phyloP scores from a whole-genome alignment of 2,113 vertebrate species.

The Salvelinus alpinus region DNA sequence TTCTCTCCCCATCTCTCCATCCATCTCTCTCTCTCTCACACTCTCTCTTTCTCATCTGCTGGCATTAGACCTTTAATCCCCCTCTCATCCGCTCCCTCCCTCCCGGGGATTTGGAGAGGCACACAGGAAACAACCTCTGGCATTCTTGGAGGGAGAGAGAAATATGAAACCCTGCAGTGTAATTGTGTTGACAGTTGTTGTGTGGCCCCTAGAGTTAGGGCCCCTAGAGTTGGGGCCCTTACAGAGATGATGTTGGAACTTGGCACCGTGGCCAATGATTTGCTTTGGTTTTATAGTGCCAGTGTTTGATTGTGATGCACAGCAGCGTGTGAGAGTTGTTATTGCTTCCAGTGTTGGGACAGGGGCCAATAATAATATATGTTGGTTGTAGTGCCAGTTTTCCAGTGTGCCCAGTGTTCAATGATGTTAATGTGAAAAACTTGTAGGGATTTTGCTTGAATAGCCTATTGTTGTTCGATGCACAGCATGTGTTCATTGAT shows the following conservation, averaged over 20 bases:
- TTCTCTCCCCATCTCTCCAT: conserved; percentile 40
- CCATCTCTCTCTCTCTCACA: conserved; percentile 42
- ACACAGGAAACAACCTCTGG: conserved; percentile 45
- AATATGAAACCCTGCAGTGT: conserved; percentile 3
- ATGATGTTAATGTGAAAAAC: not conserved
- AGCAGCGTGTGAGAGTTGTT: too few species aligned
- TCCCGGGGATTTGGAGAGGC: conserved; percentile 73
- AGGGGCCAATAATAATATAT: not conserved
- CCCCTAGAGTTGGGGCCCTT: not conserved
- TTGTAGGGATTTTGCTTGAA: not conserved
- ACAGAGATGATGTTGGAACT: not conserved
- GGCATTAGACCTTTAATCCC: conserved; percentile 84
- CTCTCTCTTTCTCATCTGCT: conserved; percentile 67
- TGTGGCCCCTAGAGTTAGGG: not conserved
- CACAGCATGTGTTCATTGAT: not conserved
- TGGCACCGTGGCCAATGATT: not conserved
- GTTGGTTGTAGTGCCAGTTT: not conserved
- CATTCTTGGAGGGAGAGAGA: conserved; percentile 48
- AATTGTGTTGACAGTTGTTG: not conserved
- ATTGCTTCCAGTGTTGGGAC: not conserved
- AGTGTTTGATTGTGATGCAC: not conserved
- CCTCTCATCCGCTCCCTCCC: conserved; percentile 72
- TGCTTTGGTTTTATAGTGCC: not conserved
- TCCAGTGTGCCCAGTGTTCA: not conserved
- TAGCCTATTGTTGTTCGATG: not conserved